phyloP scores from a whole-genome alignment of 2,797 vertebrate genomes.

The Darevskia nairensis region DNA sequence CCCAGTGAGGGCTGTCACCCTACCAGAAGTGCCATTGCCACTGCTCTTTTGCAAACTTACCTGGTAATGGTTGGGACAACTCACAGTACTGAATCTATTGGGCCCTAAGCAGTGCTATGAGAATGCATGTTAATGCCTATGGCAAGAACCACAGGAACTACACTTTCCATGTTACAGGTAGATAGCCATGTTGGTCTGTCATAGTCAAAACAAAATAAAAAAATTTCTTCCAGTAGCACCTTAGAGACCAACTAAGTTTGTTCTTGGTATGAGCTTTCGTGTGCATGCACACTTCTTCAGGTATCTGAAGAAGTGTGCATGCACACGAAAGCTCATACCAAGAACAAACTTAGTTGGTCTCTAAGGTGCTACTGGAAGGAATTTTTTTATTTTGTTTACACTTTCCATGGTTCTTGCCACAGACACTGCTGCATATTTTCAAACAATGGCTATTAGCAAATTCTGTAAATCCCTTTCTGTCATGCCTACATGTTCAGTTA shows the following conservation, averaged over 20 bases:
- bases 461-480: neutral
- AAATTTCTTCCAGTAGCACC: too few relatives aligned
- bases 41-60: neutral
- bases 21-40: neutral
- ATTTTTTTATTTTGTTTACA: too few relatives aligned
- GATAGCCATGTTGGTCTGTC: too few relatives aligned
- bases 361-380: too few relatives aligned
- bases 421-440: neutral
- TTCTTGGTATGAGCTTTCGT: too few relatives aligned
- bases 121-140: neutral
- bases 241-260: too few relatives aligned
- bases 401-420: neutral
- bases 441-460: neutral
- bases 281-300: too few relatives aligned
- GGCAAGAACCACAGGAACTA: neutral
- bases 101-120: neutral
- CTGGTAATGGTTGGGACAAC: neutral
- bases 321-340: too few relatives aligned
- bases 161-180: neutral
- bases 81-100: neutral
- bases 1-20: neutral
- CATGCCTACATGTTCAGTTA: neutral
- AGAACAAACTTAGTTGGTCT: too few relatives aligned
- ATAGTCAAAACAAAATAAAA: too few relatives aligned
- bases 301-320: too few relatives aligned